Evolutionary conservation across 2,888 invertebrate genomes (phyloP), one percentile per base, ranked within the genome.

Genomic region (Acleris cristana): DNA sequence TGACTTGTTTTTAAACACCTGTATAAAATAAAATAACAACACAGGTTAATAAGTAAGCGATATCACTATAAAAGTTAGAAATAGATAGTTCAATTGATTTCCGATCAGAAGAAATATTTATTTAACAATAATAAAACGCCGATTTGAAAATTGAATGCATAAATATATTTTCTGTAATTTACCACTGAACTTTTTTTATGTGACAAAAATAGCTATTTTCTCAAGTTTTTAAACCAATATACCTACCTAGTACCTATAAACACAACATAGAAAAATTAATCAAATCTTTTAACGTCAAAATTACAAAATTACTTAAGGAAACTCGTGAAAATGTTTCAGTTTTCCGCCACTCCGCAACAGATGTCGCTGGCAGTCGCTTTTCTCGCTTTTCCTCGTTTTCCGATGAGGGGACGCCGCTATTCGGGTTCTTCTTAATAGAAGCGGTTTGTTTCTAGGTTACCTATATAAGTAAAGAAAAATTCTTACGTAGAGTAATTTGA

Each of bases 341-440:
- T 73, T 60, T 73, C 30, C 52, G 79, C 90, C 86, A 64, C 90
- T 87, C 92, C 73, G 71, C 86, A 66, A 84, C 79, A 92, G 92
- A 91, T 90, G 92, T 87, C 89, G 82, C 19, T 76, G 74, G 55
- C 69, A 69, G 88, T 78, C 73, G 76, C 76, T 88, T 88, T 87
- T 77, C 81, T 53, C 52, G 74, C 84, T 88, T 89, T 80, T 83
- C 70, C 53, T 2, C 68, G 75, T 85, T 88, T 89, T 84, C 84
- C 80, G 60, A 70, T 30, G 60, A 57, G 48, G 52, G 45, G 12
- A 40, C 34, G 52, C 21, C 65, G 69, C 58, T 67, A 62, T 62
- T 67, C 48, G 48, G 67, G 56, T 56, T 65, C 23, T 19, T 26
- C 8, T 26, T 2, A 26, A 6, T 55, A 51, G 40, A 16, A 44